Base-by-base conservation (phyloP, 2,113 vertebrate genomes). In the Passer domesticus region DNA sequence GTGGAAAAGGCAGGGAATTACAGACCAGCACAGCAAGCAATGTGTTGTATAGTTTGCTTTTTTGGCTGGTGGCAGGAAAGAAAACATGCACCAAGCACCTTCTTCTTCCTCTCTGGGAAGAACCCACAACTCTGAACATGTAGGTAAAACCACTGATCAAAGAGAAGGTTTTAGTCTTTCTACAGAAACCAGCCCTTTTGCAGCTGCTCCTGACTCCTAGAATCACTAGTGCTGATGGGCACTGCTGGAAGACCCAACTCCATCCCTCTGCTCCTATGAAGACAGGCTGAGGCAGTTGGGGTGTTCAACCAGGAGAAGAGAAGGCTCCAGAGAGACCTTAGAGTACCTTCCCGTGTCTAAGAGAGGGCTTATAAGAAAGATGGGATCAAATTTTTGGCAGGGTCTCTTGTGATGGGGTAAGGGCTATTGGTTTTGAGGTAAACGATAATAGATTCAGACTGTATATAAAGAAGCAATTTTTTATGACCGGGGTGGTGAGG, bases 81-180 rank as follows among this genome's bases (percentile, higher is more conserved):
- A 33, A 92, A 74, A 39, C 8, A 33, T 4, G 15, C 21, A n/a
- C 11, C 17, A 72, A 72, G 11, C 18, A 49, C 13, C 5, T 27
- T 37, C 37, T 66, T 43, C 25, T 62, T 75, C 47, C 24, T 64
- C 13, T 66, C 35, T 23, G 55, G 25, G 14, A 53, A 1, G 6
- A 56, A 22, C 9, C 17, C 1, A 1, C 1, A 0, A 4, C 24
- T 41, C 25, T 66, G 31, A 85, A 37, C 11, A 15, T 9, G 14
- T 27, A 63, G 56, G 15, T 62, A 63, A 74, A 92, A 62, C 3
- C 20, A 47, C 8, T 39, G 24, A 31, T 52, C 37, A 50, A 75
- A 67, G 46, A 46, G 25, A 63, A 88, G 25, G 27, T 76, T 82
- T 62, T 15, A 47, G 25, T 49, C 16, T 23, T 78, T 59, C 20